These are phyloP conservation scores for Buphagus erythrorhynchus DNA, from an alignment of 2,797 vertebrate species.

Conservation along the genomic window DNA sequence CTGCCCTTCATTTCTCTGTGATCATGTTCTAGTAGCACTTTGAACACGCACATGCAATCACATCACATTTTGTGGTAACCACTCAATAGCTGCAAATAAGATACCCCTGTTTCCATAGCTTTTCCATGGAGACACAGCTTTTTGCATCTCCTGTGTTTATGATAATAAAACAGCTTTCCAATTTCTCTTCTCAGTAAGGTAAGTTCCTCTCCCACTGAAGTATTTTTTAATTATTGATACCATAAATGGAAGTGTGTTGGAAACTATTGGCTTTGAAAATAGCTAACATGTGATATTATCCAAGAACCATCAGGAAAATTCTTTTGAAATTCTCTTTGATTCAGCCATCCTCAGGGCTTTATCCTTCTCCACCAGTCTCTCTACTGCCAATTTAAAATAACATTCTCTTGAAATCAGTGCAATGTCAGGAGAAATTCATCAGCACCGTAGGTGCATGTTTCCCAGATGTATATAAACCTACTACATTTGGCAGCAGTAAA, in stretches of 20 bases:
- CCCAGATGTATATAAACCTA: conserved; percentile 58
- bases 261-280: conserved; percentile 70
- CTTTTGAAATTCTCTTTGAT: conserved; percentile 73
- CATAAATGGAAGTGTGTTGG: conserved; percentile 65
- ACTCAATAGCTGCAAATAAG: conserved; percentile 30
- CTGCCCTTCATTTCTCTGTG: neutral
- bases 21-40: neutral
- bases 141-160: conserved; percentile 53
- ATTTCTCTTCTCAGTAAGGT: conserved; percentile 50
- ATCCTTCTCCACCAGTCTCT: conserved; percentile 43
- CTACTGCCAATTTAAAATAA: conserved; percentile 69
- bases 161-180: conserved; percentile 32
- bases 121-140: conserved; percentile 61
- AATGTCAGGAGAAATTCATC: conserved; percentile 69
- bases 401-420: conserved; percentile 66
- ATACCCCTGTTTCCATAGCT: conserved; percentile 46
- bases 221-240: conserved; percentile 68
- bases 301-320: conserved; percentile 66
- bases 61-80: neutral
- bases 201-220: conserved; percentile 50
- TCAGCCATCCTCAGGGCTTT: conserved; percentile 56
- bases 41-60: neutral
- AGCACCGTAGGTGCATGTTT: conserved; percentile 47
- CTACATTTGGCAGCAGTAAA: conserved; percentile 63
- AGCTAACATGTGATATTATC: conserved; percentile 65